phyloP scores from a whole-genome alignment of 92 coral and sea anemone species.

The Epizoanthus scotinus region DNA sequence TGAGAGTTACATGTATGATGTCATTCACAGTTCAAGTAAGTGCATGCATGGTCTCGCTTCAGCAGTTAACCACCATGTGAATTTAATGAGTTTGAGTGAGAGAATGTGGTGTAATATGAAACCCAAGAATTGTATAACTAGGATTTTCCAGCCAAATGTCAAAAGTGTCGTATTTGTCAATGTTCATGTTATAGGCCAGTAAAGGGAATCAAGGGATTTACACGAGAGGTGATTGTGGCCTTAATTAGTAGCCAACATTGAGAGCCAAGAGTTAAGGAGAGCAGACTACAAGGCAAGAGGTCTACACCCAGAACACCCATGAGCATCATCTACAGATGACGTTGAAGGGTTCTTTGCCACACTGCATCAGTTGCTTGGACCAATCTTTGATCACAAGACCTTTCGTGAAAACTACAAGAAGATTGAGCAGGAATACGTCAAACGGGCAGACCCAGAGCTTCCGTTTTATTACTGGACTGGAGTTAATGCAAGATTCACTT shows the following conservation, averaged over 20 bases:
- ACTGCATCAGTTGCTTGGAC: conserved; percentile 25
- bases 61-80: no score
- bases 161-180: no score
- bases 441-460: conserved; percentile 24
- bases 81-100: no score
- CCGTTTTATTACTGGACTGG: conserved; percentile 32
- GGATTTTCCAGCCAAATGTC: no score
- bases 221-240: conserved; percentile 37
- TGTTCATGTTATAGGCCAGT: conserved; percentile 25
- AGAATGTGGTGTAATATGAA: no score
- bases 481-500: no score
- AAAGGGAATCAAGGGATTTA: conserved; percentile 28
- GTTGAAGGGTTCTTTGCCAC: conserved; percentile 21
- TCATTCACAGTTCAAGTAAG: no score
- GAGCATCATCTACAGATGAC: conserved; percentile 23
- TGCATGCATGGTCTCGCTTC: no score
- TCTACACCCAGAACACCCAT: conserved; percentile 11
- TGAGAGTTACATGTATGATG: no score
- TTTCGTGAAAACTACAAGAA: conserved; percentile 23
- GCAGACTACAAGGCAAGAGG: not conserved
- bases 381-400: no score
- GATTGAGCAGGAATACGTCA: conserved; percentile 1
- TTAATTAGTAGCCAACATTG: conserved; percentile 36
- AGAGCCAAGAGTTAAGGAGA: conserved; percentile 34
- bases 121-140: no score